These are phyloP conservation scores for Cebidichthys violaceus DNA, from an alignment of 2,113 vertebrate genomes.

Conservation along the genomic window DNA sequence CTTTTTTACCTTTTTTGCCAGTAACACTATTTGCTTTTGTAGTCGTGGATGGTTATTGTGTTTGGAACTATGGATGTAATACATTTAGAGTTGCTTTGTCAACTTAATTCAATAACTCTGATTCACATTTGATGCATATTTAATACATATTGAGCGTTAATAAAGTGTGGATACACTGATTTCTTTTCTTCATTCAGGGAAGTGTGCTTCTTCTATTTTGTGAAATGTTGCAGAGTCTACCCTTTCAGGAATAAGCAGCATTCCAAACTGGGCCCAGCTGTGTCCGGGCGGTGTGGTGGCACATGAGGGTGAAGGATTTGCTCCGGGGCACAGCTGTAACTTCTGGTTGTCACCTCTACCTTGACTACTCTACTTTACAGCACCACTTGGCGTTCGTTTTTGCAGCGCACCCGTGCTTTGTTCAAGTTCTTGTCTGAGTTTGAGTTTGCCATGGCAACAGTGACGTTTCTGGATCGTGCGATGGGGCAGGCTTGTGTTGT, in stretches of 20 bases:
- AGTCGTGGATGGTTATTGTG: neutral
- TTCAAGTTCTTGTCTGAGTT: conserved; percentile 11
- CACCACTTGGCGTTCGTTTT: neutral
- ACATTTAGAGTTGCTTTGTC: neutral
- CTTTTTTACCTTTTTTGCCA: neutral
- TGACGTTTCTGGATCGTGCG: conserved; percentile 1
- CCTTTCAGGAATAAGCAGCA: neutral
- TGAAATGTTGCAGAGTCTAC: neutral
- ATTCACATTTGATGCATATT: neutral
- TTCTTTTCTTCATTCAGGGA: neutral
- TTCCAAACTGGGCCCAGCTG: neutral
- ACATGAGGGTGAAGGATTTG: neutral
- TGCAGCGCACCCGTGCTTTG: neutral
- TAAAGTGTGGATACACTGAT: neutral
- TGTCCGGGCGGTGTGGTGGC: neutral
- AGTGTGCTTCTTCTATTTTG: neutral
- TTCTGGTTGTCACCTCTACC: neutral
- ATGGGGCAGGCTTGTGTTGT: neutral
- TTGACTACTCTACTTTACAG: neutral
- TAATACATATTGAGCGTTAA: neutral
- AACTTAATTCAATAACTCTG: neutral
- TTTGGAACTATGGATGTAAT: neutral
- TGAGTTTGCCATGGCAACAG: conserved; percentile 47
- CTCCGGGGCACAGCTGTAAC: neutral
- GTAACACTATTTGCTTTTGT: neutral